phyloP scores from a whole-genome alignment of 2,888 invertebrate species.

The Yponomeuta malinellus region DNA sequence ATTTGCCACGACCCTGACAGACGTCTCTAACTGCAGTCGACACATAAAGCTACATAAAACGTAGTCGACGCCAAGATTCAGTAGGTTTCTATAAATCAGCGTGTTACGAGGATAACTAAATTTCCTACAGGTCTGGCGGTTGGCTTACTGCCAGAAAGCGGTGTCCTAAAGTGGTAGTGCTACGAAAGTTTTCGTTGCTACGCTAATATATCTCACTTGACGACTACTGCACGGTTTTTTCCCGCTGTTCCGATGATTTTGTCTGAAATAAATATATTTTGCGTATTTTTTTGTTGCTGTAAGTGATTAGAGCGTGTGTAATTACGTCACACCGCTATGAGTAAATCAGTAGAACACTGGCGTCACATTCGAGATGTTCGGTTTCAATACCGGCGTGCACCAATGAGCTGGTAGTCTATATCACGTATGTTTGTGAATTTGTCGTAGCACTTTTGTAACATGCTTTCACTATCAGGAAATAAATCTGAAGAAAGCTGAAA shows the following conservation, averaged over 20 bases:
- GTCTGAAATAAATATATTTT: not conserved
- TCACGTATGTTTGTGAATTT: no score
- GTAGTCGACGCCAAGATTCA: not conserved
- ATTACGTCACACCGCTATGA: no score
- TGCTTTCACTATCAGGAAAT: no score
- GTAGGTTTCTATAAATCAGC: not conserved
- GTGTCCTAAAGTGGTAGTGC: conserved; percentile 1
- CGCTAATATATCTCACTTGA: conserved; percentile 7
- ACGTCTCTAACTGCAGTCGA: no score
- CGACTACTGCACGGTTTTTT: not conserved
- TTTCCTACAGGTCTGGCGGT: not conserved
- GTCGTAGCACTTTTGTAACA: no score
- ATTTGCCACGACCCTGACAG: no score
- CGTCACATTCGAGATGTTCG: no score
- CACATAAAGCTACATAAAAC: not conserved
- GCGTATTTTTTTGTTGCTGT: not conserved
- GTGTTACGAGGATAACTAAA: not conserved
- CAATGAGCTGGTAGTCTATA: no score
- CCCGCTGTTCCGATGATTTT: not conserved
- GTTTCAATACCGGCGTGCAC: no score
- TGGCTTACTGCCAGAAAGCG: conserved; percentile 3
- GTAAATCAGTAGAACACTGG: no score
- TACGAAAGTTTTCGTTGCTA: conserved; percentile 4
- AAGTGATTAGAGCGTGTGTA: not conserved
- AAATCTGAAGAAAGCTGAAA: no score